Conservation (phyloP, 2,797 vertebrate species). For the Sebastes nivosus region DNA sequence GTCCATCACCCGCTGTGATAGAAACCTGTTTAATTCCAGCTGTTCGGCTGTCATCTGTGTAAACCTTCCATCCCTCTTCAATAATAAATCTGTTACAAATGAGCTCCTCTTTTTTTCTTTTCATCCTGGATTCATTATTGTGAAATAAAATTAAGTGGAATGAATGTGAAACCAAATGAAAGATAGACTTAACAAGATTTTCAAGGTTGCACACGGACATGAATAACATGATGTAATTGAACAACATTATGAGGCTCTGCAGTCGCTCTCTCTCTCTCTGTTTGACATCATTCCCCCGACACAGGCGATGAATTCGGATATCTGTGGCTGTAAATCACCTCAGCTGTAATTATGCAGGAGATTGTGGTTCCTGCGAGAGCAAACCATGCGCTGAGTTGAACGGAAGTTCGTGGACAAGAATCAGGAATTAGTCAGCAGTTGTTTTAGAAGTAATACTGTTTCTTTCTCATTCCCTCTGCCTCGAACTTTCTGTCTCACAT, state of each 20-base stretch:
- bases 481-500: background rate
- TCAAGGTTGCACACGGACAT: background rate
- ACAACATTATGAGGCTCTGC: background rate
- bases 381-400: background rate
- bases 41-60: background rate
- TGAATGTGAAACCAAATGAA: background rate
- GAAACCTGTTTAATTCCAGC: background rate
- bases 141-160: background rate
- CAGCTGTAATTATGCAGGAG: background rate
- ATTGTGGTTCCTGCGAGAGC: background rate
- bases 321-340: constrained; percentile 11
- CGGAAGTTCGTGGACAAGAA: background rate
- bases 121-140: background rate
- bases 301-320: background rate
- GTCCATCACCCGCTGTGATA: background rate
- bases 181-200: background rate
- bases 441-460: background rate
- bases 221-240: constrained; percentile 7
- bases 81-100: background rate
- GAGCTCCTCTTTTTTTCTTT: background rate
- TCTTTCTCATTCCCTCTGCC: background rate
- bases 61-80: background rate
- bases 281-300: constrained; percentile 2
- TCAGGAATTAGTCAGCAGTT: background rate
- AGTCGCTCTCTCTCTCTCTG: background rate